Evolutionary conservation across 64 coral and sea anemone genomes (phyloP).

Genomic region (Actinia tenebrosa): DNA sequence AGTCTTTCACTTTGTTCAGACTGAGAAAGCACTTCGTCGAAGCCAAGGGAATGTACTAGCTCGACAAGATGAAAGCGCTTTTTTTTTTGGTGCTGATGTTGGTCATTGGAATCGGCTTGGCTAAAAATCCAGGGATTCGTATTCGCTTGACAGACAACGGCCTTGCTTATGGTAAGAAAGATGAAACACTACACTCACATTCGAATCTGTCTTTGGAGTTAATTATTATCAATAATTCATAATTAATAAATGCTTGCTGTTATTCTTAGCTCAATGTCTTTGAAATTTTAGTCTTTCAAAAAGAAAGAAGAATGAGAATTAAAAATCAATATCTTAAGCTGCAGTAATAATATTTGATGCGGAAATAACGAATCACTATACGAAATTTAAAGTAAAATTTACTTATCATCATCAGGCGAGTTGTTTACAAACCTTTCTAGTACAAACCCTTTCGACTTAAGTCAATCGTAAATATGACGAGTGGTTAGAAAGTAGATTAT

Average conservation of each 20-base stretch:
- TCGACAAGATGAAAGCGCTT: not conserved
- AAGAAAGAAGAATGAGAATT: no score
- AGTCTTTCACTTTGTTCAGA: not conserved
- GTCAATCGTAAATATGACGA: no score
- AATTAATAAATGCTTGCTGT: not conserved
- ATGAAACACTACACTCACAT: not conserved
- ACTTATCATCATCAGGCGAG: no score
- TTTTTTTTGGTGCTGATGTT: not conserved
- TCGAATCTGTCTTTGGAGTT: not conserved
- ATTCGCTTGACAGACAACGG: slow-evolving; percentile 48
- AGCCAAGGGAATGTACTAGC: not conserved
- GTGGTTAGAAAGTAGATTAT: no score
- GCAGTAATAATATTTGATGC: no score
- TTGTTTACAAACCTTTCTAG: no score
- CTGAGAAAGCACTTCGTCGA: not conserved
- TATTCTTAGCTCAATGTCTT: no score
- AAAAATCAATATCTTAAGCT: no score
- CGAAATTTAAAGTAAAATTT: no score
- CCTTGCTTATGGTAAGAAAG: slow-evolving; percentile 47
- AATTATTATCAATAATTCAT: not conserved
- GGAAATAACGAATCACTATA: no score
- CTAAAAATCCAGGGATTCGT: slow-evolving; percentile 49
- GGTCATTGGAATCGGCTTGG: not conserved
- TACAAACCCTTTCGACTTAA: no score
- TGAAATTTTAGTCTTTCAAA: no score